A percentile compares a stretch with the other conserved stretches of the same genome.
These are phyloP conservation scores for Antigone vipio DNA, from an alignment of 2,113 vertebrate species.

Conservation along the genomic window DNA sequence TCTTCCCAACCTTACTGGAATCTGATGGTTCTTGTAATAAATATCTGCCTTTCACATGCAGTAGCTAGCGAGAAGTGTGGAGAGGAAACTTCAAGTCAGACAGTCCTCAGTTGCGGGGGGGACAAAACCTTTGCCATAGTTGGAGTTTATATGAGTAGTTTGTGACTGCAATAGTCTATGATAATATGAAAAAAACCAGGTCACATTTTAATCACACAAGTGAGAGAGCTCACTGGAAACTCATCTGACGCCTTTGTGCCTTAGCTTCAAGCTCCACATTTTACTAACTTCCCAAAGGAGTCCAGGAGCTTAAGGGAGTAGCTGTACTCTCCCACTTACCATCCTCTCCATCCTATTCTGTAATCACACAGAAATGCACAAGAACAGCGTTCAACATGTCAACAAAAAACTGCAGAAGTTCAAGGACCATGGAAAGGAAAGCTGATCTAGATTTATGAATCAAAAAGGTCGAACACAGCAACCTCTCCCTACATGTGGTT, in stretches of 20 bases:
- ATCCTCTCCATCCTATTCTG: background rate
- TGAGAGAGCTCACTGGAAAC: background rate
- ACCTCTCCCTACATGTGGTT: background rate
- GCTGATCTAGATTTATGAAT: conserved; percentile 33
- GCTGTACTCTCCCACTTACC: background rate
- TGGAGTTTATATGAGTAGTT: background rate
- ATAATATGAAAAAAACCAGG: background rate
- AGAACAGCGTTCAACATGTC: background rate
- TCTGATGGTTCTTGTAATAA: background rate
- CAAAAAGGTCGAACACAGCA: background rate
- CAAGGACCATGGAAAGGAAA: conserved; percentile 13
- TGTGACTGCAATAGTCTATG: background rate
- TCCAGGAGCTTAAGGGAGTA: background rate
- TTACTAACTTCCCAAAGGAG: background rate
- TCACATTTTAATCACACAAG: background rate
- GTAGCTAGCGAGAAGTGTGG: background rate
- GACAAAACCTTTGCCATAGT: background rate
- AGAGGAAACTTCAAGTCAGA: background rate
- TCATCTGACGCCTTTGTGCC: background rate
- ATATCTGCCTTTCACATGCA: background rate
- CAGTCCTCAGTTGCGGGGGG: background rate
- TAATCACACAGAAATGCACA: background rate
- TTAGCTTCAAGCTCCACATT: background rate
- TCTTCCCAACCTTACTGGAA: background rate
- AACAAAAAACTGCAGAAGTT: background rate